phyloP scores from a whole-genome alignment of 2,113 vertebrate genomes.

The Pelecanus crispus region DNA sequence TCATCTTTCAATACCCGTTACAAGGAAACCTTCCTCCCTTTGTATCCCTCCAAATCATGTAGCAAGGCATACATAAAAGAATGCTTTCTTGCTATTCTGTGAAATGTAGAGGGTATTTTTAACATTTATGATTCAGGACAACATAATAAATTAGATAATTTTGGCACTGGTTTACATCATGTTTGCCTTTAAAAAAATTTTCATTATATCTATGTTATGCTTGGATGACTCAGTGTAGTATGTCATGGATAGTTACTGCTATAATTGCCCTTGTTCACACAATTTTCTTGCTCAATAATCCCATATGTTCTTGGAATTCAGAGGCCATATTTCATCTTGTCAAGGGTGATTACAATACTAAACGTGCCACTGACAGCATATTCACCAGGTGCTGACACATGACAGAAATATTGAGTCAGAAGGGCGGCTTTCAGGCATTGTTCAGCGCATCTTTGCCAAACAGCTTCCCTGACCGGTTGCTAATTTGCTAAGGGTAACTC shows the following conservation, averaged over 20 bases:
- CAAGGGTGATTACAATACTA: constrained; percentile 3
- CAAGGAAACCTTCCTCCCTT: neutral
- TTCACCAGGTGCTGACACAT: neutral
- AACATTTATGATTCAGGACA: constrained; percentile 6
- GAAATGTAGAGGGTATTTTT: neutral
- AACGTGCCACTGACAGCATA: neutral
- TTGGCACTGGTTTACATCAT: constrained; percentile 27
- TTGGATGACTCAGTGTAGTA: neutral
- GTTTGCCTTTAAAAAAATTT: constrained; percentile 56
- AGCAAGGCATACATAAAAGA: neutral
- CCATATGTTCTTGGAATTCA: constrained; percentile 41
- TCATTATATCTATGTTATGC: constrained; percentile 24
- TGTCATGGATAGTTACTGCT: constrained; percentile 45
- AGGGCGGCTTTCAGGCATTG: neutral
- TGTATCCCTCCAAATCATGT: neutral
- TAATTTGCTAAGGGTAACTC: neutral
- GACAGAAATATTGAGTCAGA: neutral
- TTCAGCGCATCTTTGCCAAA: neutral
- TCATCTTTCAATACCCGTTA: neutral
- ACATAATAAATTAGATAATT: constrained; percentile 42
- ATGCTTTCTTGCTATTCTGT: neutral
- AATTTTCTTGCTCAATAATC: constrained; percentile 63
- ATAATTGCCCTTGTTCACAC: constrained; percentile 58
- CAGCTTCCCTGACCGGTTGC: neutral
- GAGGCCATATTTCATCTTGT: constrained; percentile 51